Evolutionary conservation across 1,140 invertebrate species (phyloP).

Genomic region (Potamilus streckersoni): DNA sequence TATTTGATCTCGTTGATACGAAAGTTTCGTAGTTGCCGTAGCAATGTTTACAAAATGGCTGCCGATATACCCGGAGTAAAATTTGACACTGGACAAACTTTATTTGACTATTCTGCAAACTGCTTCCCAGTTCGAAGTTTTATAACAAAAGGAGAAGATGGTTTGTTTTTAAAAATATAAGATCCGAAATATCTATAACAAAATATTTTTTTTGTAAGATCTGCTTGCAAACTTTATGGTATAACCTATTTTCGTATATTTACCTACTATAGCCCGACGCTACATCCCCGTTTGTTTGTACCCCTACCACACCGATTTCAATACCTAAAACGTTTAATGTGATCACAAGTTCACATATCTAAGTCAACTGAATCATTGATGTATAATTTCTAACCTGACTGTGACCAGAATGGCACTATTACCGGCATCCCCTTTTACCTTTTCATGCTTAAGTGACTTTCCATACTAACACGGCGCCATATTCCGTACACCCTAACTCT

Average conservation of each 20-base stretch:
- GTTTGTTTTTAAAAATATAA: slow-evolving; percentile 18
- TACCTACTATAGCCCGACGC: background rate
- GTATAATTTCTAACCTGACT: too few species aligned
- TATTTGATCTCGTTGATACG: background rate
- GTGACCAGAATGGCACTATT: too few species aligned
- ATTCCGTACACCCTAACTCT: too few species aligned
- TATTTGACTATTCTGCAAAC: slow-evolving; percentile 48
- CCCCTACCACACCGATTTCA: too few species aligned
- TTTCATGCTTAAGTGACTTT: too few species aligned
- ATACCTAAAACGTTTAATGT: too few species aligned
- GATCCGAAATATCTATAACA: background rate
- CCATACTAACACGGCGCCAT: too few species aligned
- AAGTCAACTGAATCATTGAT: too few species aligned
- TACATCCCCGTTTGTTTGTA: background rate
- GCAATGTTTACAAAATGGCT: slow-evolving; percentile 64
- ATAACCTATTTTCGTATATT: background rate
- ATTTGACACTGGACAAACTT: slow-evolving; percentile 50
- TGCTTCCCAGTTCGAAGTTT: slow-evolving; percentile 63
- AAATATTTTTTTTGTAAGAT: slow-evolving; percentile 1
- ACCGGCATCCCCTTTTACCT: too few species aligned
- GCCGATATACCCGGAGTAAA: slow-evolving; percentile 50
- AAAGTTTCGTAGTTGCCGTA: slow-evolving; percentile 42
- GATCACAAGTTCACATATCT: too few species aligned
- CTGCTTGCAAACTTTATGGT: background rate
- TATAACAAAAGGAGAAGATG: slow-evolving; percentile 37